These are phyloP conservation scores for Liasis olivaceus DNA, from an alignment of 2,797 vertebrate species.

Conservation along the genomic window DNA sequence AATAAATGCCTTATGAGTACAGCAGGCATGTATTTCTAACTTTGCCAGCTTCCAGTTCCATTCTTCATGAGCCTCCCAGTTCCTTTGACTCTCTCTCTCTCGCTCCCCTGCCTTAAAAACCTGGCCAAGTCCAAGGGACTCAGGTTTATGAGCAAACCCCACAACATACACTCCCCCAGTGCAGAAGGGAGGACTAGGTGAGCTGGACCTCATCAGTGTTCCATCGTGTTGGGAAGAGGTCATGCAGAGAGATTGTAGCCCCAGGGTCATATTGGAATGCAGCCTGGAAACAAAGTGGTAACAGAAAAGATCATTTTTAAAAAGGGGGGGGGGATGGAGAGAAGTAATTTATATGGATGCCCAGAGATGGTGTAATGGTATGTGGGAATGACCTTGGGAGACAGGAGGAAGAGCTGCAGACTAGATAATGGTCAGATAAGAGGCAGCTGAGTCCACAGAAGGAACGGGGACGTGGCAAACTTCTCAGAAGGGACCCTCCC, in stretches of 20 bases:
- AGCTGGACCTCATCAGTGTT: neutral
- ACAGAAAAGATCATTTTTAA: too few relatives aligned
- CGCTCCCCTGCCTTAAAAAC: fast-evolving
- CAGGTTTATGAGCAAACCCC: neutral
- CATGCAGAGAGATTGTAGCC: neutral
- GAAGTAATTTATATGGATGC: too few relatives aligned
- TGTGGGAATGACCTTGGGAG: too few relatives aligned
- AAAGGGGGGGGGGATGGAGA: too few relatives aligned
- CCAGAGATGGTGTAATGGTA: too few relatives aligned
- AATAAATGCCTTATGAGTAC: neutral
- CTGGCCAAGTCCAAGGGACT: neutral
- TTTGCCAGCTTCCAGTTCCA: neutral
- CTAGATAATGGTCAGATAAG: too few relatives aligned
- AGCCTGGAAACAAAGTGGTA: neutral
- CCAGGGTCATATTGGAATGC: neutral
- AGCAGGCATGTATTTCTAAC: neutral
- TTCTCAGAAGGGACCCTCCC: too few relatives aligned
- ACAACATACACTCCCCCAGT: fast-evolving
- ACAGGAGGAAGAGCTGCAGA: too few relatives aligned
- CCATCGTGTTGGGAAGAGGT: neutral
- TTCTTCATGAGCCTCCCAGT: neutral
- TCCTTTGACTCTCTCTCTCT: neutral
- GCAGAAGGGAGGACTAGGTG: neutral
- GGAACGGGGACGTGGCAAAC: too few relatives aligned
- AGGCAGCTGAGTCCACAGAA: too few relatives aligned